Percentiles rank a stretch among this genome's conserved stretches.
These are phyloP conservation scores for Mycteria americana DNA, from an alignment of 2,797 vertebrate species.

Conservation along the genomic window DNA sequence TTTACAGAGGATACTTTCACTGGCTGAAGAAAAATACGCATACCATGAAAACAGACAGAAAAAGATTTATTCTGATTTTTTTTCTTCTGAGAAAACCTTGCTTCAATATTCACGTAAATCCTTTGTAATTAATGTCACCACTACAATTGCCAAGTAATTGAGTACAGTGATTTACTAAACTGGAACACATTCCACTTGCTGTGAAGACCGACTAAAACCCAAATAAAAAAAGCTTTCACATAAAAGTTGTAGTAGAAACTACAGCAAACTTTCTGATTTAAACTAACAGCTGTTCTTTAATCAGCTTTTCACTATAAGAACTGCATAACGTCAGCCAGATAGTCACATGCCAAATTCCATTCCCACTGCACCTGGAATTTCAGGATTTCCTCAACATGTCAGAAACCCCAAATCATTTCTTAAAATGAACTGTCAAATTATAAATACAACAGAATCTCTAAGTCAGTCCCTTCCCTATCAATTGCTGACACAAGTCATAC, in stretches of 20 bases:
- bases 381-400: not conserved
- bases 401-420: not conserved
- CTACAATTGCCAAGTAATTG: not conserved
- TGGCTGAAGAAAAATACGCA: not conserved
- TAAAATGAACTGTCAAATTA: not conserved
- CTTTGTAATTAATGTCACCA: not conserved
- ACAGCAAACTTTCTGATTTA: slow-evolving; percentile 47
- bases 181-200: not conserved
- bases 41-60: not conserved
- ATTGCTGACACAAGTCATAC: not conserved
- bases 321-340: not conserved
- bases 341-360: slow-evolving; percentile 27
- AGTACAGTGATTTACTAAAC: not conserved
- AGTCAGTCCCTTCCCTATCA: not conserved
- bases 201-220: slow-evolving; percentile 11
- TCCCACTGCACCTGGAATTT: slow-evolving; percentile 51
- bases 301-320: not conserved
- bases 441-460: not conserved
- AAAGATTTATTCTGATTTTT: not conserved
- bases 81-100: not conserved
- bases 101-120: not conserved
- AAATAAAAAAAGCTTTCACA: not conserved
- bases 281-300: slow-evolving; percentile 66
- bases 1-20: not conserved
- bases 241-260: not conserved